These are phyloP conservation scores for Platanista minor DNA, from an alignment of 2,113 vertebrate species.

Conservation along the genomic window DNA sequence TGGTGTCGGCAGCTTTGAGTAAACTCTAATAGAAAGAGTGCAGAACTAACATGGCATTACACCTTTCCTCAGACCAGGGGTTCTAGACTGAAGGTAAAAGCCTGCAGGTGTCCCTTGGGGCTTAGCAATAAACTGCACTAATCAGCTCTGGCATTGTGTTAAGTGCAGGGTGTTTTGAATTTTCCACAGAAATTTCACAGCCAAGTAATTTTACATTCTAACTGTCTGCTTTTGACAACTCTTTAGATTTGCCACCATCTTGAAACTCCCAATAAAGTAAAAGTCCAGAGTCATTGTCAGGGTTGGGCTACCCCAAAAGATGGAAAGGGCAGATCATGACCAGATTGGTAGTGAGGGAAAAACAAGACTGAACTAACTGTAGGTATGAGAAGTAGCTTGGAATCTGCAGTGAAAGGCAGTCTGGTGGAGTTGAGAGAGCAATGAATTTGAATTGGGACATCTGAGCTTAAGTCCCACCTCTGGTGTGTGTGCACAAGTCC, in stretches of 20 bases:
- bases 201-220: slow-evolving; percentile 30
- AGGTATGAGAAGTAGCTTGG: neutral
- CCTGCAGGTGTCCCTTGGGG: slow-evolving; percentile 43
- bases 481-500: neutral
- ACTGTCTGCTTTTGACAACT: slow-evolving; percentile 56
- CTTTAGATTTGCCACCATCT: slow-evolving; percentile 29
- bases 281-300: neutral
- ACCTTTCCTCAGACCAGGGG: slow-evolving; percentile 56
- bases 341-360: neutral
- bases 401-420: neutral
- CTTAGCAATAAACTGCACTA: slow-evolving; percentile 53
- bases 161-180: slow-evolving; percentile 51
- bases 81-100: slow-evolving; percentile 64
- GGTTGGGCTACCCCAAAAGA: neutral
- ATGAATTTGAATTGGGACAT: neutral
- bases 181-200: slow-evolving; percentile 57
- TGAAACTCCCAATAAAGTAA: neutral
- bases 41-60: slow-evolving; percentile 69
- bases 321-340: neutral
- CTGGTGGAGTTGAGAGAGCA: neutral
- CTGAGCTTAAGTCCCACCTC: neutral
- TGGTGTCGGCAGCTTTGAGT: slow-evolving; percentile 76
- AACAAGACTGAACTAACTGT: neutral
- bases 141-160: slow-evolving; percentile 48
- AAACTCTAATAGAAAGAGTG: slow-evolving; percentile 69